These are phyloP conservation scores for Colossoma macropomum DNA, from an alignment of 2,113 vertebrate genomes.

Conservation along the genomic window DNA sequence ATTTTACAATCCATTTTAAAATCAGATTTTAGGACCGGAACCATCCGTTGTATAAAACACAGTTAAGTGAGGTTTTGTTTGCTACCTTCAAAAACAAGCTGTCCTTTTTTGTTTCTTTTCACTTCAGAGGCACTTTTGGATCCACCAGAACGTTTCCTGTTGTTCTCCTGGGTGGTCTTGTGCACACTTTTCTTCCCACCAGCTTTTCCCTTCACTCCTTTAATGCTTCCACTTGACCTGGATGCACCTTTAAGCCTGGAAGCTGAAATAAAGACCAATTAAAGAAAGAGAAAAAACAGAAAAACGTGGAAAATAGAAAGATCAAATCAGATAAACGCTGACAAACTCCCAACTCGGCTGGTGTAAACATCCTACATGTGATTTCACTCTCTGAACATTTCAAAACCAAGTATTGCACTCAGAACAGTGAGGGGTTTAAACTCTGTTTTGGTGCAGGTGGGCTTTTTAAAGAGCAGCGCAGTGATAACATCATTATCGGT, in stretches of 20 bases:
- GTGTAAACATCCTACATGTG: no score
- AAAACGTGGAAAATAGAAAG: neutral
- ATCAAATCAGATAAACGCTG: neutral
- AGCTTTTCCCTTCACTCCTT: conserved; percentile 2
- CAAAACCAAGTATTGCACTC: neutral
- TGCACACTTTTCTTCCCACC: neutral
- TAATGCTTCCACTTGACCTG: neutral
- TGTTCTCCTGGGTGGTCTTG: neutral
- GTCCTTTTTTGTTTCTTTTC: conserved; percentile 49
- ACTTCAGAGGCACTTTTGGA: neutral
- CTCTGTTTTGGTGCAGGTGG: neutral
- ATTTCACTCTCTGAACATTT: no score
- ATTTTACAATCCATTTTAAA: no score
- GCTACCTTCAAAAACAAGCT: conserved; percentile 55
- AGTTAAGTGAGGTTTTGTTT: no score
- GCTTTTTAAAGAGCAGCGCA: neutral
- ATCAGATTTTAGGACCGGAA: no score
- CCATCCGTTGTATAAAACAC: no score
- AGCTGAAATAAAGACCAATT: neutral
- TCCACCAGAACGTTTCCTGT: neutral
- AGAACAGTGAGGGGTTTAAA: neutral
- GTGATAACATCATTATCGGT: neutral
- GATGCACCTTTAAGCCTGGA: neutral
- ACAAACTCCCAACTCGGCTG: neutral
- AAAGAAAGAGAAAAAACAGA: neutral